A percentile compares a stretch with the other conserved stretches of the same genome.
phyloP scores from a whole-genome alignment of 2,888 invertebrate genomes.

The Chesias legatella region DNA sequence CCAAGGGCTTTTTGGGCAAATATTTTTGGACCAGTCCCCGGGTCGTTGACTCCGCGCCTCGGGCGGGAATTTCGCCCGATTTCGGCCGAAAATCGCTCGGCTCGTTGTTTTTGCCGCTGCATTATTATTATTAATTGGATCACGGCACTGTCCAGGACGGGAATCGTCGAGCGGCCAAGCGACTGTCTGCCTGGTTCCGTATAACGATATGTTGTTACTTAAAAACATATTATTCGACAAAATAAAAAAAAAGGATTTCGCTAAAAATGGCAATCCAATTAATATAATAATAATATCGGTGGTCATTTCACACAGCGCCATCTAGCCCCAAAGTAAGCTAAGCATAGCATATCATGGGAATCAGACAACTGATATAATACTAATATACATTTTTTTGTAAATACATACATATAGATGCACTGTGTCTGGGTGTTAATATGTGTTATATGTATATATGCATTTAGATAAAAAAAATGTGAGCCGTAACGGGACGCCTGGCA shows the following conservation, averaged over 20 bases:
- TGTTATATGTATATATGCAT: no score
- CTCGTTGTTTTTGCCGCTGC: constrained; percentile 65
- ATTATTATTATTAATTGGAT: constrained; percentile 78
- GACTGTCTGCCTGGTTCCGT: constrained; percentile 36
- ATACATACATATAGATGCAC: no score
- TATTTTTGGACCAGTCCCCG: constrained; percentile 61
- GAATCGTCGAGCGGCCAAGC: constrained; percentile 53
- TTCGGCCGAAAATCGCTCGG: constrained; percentile 72
- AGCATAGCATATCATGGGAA: no score
- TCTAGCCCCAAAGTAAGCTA: no score
- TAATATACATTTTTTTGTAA: no score
- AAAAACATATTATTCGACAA: background rate
- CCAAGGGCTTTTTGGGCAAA: constrained; percentile 66
- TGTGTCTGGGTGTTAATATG: no score
- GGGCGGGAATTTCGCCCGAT: constrained; percentile 67
- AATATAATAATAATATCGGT: no score
- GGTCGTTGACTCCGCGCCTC: constrained; percentile 52
- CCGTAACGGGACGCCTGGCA: no score
- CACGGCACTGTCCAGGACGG: constrained; percentile 56
- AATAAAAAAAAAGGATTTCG: background rate
- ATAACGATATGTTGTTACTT: constrained; percentile 1
- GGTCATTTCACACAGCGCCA: no score
- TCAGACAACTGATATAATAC: no score
- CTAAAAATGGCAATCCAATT: no score
- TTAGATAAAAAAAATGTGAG: no score